A percentile compares a stretch with the other conserved stretches of the same genome.
phyloP scores from a whole-genome alignment of 2,113 vertebrate genomes.

The Prochilodus magdalenae region DNA sequence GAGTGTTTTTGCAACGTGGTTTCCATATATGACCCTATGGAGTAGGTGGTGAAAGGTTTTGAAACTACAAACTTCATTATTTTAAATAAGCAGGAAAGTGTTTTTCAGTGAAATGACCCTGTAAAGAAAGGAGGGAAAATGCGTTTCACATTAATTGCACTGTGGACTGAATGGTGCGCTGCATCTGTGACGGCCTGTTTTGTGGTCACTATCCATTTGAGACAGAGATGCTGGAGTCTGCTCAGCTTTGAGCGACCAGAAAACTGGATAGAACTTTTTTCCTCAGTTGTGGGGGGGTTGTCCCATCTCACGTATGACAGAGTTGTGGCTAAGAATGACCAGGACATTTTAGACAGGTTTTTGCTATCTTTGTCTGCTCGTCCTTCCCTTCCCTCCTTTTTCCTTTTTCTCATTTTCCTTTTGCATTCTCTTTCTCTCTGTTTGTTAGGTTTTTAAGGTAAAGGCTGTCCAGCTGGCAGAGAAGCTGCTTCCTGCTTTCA shows the following conservation, averaged over 20 bases:
- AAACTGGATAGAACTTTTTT: neutral
- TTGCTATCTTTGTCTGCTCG: neutral
- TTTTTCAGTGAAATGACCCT: too few relatives aligned
- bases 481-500: constrained; percentile 97
- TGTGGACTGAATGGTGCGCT: too few relatives aligned
- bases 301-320: neutral
- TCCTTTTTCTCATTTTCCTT: neutral
- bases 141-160: too few relatives aligned
- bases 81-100: too few relatives aligned
- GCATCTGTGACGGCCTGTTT: too few relatives aligned
- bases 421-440: neutral
- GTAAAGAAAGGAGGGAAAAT: too few relatives aligned
- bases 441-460: constrained; percentile 89
- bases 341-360: neutral
- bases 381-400: neutral
- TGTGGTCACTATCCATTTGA: neutral
- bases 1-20: too few relatives aligned
- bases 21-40: too few relatives aligned
- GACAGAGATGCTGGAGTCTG: neutral
- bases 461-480: constrained; percentile 97
- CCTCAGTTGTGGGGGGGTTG: neutral
- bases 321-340: neutral
- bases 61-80: too few relatives aligned
- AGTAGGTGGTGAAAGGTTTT: too few relatives aligned
- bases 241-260: neutral